Percentiles rank a stretch among this genome's conserved stretches.
Evolutionary conservation across 2,113 vertebrate genomes (phyloP).

Genomic region (Catharus fuscescens): DNA sequence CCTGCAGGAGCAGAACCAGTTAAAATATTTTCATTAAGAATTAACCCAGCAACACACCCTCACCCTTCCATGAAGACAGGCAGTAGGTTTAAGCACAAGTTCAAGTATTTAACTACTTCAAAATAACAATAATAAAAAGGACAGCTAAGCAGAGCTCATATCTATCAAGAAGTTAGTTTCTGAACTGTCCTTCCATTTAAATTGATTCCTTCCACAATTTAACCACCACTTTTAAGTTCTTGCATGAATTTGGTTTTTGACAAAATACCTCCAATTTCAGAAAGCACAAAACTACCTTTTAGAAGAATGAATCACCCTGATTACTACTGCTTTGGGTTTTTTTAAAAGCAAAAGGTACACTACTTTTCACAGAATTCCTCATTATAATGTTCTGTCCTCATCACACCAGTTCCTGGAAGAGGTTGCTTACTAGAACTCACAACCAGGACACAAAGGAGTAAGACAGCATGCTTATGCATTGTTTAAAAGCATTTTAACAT

Average conservation of each 20-base stretch:
- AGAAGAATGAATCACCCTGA: neutral
- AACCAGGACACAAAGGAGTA: neutral
- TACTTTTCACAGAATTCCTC: neutral
- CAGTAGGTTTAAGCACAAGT: neutral
- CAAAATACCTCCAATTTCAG: neutral
- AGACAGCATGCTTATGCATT: neutral
- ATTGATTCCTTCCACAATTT: neutral
- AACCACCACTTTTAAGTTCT: neutral
- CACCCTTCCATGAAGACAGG: fast-evolving
- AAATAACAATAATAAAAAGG: neutral
- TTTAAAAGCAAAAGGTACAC: neutral
- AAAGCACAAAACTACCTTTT: neutral
- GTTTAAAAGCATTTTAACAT: neutral
- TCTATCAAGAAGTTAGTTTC: neutral
- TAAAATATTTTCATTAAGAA: neutral
- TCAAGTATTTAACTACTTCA: neutral
- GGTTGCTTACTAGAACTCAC: neutral
- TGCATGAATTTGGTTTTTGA: neutral
- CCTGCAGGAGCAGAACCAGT: neutral
- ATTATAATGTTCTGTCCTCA: neutral
- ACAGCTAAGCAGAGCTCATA: neutral
- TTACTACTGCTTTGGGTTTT: neutral
- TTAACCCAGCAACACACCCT: neutral
- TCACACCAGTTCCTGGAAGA: neutral
- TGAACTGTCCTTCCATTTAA: neutral